Evolutionary conservation across 2,888 invertebrate genomes (phyloP), one percentile per base, ranked within the genome.

Genomic region (Globia sparganii): DNA sequence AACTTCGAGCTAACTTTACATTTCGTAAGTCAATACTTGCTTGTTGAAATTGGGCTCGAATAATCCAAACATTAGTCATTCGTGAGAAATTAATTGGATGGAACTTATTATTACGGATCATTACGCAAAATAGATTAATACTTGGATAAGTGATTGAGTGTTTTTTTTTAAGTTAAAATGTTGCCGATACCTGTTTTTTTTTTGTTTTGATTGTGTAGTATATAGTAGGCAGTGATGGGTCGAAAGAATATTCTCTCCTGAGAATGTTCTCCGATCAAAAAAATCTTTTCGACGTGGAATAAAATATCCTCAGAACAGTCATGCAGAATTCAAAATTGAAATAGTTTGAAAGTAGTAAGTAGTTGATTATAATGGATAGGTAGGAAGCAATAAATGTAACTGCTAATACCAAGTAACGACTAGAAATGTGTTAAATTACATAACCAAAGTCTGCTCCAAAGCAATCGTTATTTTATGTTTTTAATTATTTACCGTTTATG

Each of bases 51-150:
- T 72, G 75, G 68, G 49, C 53, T 78, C 46, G 73, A 77, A 85
- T 81, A 66, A 71, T 71, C 46, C 49, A 64, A 85, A 72, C 81
- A 69, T 88, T 85, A 83, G 77, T 87, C 87, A 88, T 79, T 76
- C 43, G 40, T 75, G 61, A 49, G 83, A 70, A 61, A 53, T 72
- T 53, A 59, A 69, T 53, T 65, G 37, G 58, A 53, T 31, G 34
- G 18, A 64, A 61, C 25, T 67, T 75, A 61, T 43, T 77, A 59
- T 43, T 71, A 68, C 9, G 37, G n/a, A 64, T 62, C n/a, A 77
- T 68, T 80, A 68, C 21, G 61, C 21, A 70, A 71, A 43, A 46
- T 46, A 72, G n/a, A 21, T 31, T 59, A 43, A 56, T 64, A 49
- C 9, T 72, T 65, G 25, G 31, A 6, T 61, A 56, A 25, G n/a